phyloP scores from a whole-genome alignment of 2,113 vertebrate genomes.

The Erinaceus europaeus region DNA sequence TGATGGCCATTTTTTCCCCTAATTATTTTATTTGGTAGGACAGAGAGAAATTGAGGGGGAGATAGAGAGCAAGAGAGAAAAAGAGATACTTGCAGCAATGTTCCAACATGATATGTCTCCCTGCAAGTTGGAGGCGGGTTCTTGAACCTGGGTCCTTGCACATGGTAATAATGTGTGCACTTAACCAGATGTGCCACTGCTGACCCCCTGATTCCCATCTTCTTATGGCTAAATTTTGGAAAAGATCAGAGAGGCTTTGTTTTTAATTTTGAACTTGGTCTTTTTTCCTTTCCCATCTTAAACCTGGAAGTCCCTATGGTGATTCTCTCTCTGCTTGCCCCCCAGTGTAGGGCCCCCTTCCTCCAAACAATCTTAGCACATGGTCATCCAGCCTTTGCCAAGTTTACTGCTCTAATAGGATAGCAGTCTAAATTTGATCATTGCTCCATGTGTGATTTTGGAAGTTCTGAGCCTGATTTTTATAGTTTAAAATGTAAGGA shows the following conservation, averaged over 20 bases:
- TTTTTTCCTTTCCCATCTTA: not conserved
- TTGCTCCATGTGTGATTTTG: conserved; percentile 30
- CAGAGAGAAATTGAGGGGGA: no score
- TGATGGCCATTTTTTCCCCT: no score
- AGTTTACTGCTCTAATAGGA: not conserved
- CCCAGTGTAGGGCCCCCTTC: not conserved
- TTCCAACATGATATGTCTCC: no score
- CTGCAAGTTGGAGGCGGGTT: no score
- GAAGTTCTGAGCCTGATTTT: conserved; percentile 24
- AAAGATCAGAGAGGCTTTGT: not conserved
- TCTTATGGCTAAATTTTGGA: conserved; percentile 37
- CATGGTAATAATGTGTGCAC: no score
- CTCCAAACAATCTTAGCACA: not conserved
- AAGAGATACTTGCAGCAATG: no score
- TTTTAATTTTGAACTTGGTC: conserved; percentile 14
- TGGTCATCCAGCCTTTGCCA: not conserved
- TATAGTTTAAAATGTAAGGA: conserved; percentile 8
- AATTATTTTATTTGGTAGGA: no score
- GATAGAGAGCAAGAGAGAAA: no score
- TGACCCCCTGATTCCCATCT: no score
- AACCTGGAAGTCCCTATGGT: not conserved
- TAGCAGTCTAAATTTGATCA: conserved; percentile 3
- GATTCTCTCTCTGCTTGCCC: not conserved
- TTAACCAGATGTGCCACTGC: no score
- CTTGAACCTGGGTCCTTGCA: no score